A percentile compares a stretch with the other conserved stretches of the same genome.
Evolutionary conservation across 2,888 invertebrate species (phyloP).

Genomic region (Helleia helle): DNA sequence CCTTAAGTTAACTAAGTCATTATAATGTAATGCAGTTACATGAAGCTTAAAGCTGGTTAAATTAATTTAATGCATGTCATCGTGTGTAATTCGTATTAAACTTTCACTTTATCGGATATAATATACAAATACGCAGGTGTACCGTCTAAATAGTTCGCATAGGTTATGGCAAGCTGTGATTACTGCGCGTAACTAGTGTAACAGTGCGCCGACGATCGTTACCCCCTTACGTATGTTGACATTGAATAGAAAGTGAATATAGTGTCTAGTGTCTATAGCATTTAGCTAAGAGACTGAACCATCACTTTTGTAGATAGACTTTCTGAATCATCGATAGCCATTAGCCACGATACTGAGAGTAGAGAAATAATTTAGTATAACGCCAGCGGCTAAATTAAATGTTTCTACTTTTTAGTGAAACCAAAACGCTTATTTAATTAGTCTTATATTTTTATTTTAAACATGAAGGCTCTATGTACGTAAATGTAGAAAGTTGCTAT

Average conservation of each 20-base stretch:
- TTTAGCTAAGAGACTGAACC: background rate
- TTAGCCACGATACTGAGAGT: background rate
- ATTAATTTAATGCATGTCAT: background rate
- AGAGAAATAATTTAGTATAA: too few relatives aligned
- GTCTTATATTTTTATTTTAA: too few relatives aligned
- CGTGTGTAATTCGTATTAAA: background rate
- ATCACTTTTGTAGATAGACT: background rate
- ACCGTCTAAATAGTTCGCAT: constrained; percentile 1
- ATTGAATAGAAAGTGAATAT: constrained; percentile 1
- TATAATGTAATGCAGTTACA: too few relatives aligned
- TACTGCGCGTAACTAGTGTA: background rate
- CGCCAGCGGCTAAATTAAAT: too few relatives aligned
- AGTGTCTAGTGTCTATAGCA: background rate
- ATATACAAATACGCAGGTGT: constrained; percentile 6
- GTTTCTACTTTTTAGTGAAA: too few relatives aligned
- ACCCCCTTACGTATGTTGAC: background rate
- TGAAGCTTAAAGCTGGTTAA: too few relatives aligned
- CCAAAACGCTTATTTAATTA: too few relatives aligned
- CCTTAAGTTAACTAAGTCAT: too few relatives aligned
- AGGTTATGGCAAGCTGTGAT: constrained; percentile 3
- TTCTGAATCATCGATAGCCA: background rate
- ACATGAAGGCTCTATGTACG: too few relatives aligned
- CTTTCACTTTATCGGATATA: constrained; percentile 1
- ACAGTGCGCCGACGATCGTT: background rate
- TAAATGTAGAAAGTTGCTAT: too few relatives aligned